A percentile compares a stretch with the other conserved stretches of the same genome.
Conservation (phyloP, 2,797 vertebrate species). For the Cossypha niveicapilla region DNA sequence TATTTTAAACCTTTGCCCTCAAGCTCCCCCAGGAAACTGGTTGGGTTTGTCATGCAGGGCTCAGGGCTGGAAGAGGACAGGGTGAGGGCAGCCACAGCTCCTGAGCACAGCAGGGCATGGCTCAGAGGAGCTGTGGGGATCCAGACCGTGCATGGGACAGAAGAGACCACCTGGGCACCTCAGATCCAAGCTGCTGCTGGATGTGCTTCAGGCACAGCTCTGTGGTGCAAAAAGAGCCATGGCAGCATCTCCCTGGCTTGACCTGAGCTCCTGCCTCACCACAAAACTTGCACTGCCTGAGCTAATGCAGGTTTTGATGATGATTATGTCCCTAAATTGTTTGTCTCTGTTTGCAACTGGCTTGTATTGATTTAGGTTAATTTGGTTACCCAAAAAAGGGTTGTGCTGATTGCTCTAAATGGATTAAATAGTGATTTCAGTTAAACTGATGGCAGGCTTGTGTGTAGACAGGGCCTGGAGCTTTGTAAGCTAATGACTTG, state of each 20-base stretch:
- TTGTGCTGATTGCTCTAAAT: constrained; percentile 61
- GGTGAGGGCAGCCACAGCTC: background rate
- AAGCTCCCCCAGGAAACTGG: background rate
- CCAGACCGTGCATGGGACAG: accelerated
- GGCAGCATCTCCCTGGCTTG: background rate
- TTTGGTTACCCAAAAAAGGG: constrained; percentile 36
- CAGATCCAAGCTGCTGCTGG: background rate
- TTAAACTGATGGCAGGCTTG: constrained; percentile 35
- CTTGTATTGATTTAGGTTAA: constrained; percentile 53
- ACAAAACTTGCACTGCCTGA: background rate
- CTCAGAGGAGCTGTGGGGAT: accelerated
- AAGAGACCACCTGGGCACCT: background rate
- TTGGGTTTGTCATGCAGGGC: background rate
- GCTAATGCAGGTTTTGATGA: constrained; percentile 12
- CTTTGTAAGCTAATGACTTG: constrained; percentile 62
- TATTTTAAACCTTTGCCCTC: background rate
- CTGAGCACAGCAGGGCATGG: background rate
- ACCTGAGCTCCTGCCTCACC: background rate
- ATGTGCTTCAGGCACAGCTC: background rate
- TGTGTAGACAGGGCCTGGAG: constrained; percentile 60
- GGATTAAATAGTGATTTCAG: constrained; percentile 57
- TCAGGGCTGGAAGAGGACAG: background rate
- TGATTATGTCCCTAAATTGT: background rate
- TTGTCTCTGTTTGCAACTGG: constrained; percentile 25
- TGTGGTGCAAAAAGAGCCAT: accelerated